Conservation (phyloP, 2,888 invertebrate genomes). For the Onchidella celtica region DNA sequence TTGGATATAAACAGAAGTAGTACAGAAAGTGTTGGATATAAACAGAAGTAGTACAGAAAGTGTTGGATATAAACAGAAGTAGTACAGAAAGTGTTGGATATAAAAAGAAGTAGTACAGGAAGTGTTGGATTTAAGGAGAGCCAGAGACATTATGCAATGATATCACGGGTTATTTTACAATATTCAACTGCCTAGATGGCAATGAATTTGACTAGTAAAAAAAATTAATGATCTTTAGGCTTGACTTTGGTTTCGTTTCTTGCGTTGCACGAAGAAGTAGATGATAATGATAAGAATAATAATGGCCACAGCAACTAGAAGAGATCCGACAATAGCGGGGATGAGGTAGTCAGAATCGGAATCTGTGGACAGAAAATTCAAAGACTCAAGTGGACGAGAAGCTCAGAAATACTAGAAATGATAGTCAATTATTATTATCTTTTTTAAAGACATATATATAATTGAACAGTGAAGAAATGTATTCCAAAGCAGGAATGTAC, state of each 20-base stretch:
- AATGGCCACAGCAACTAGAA: constrained; percentile 31
- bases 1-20: no score
- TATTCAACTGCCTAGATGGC: no score
- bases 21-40: no score
- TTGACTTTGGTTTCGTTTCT: constrained; percentile 26
- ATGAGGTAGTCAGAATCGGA: constrained; percentile 2
- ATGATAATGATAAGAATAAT: constrained; percentile 35
- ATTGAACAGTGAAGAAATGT: neutral
- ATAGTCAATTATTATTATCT: neutral
- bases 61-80: no score
- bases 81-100: no score
- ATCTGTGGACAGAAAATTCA: neutral
- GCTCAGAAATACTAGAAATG: neutral
- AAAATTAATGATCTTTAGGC: neutral
- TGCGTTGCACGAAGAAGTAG: constrained; percentile 41
- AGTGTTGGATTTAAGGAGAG: no score
- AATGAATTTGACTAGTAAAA: no score
- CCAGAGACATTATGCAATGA: no score
- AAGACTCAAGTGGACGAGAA: neutral
- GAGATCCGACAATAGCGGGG: constrained; percentile 33
- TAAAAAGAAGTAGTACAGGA: no score
- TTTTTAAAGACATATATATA: neutral
- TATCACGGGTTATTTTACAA: no score
- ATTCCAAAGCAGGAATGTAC: no score
- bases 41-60: no score